A percentile compares a stretch with the other conserved stretches of the same genome.
Conservation (phyloP, 2,888 invertebrate species). For the Gasteruption jaculator region DNA sequence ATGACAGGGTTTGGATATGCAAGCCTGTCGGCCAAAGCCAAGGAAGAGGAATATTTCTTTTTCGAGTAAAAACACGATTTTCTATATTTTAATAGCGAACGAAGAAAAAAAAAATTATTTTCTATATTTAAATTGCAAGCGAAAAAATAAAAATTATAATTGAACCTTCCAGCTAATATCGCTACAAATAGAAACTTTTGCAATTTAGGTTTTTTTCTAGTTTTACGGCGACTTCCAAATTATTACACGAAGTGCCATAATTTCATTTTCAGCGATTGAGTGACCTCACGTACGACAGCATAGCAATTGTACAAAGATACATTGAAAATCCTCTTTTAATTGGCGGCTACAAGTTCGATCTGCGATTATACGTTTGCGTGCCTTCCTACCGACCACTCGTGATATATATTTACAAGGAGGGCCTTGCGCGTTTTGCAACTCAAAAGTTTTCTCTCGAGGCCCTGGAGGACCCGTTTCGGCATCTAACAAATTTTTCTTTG, state of each 20-base stretch:
- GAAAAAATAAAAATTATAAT: too few relatives aligned
- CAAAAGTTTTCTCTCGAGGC: conserved; percentile 82
- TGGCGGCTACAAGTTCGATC: conserved; percentile 89
- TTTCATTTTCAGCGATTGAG: conserved; percentile 63
- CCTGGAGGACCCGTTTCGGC: conserved; percentile 78
- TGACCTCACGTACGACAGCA: conserved; percentile 72
- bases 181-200: too few relatives aligned
- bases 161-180: too few relatives aligned
- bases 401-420: conserved; percentile 85
- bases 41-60: conserved; percentile 78
- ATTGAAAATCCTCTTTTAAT: conserved; percentile 74
- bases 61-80: conserved; percentile 58
- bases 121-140: too few relatives aligned
- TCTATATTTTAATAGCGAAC: background rate
- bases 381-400: conserved; percentile 82
- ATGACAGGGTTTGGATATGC: conserved; percentile 72
- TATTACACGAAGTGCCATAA: too few relatives aligned
- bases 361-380: conserved; percentile 84
- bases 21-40: conserved; percentile 84
- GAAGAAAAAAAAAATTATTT: background rate
- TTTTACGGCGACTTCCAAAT: background rate
- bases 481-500: conserved; percentile 86
- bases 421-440: conserved; percentile 76
- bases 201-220: too few relatives aligned
- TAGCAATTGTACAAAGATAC: conserved; percentile 77